phyloP scores from a whole-genome alignment of 2,113 vertebrate genomes.

The Rhynchomys soricoides region DNA sequence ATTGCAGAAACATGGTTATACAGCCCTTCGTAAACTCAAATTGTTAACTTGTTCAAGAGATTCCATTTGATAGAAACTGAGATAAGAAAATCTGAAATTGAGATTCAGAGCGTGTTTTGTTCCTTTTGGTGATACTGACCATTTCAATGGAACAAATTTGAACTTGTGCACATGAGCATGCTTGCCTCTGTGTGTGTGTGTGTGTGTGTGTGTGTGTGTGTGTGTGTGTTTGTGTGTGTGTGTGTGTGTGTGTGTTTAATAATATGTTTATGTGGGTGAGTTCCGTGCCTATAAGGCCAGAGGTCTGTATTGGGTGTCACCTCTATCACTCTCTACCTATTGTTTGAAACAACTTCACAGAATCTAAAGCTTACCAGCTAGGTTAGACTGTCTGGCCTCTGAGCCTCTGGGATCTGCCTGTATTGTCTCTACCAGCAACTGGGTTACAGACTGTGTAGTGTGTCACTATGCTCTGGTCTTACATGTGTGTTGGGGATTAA shows the following conservation, averaged over 20 bases:
- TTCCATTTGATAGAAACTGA: conserved; percentile 26
- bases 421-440: neutral
- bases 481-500: neutral
- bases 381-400: neutral
- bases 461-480: neutral
- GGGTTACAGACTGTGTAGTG: neutral
- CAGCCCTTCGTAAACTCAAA: conserved; percentile 21
- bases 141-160: conserved; percentile 34
- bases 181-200: neutral
- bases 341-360: neutral
- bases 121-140: conserved; percentile 13
- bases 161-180: neutral
- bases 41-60: conserved; percentile 1
- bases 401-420: neutral
- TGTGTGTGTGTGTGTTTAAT: no score
- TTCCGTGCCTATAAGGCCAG: neutral
- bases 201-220: neutral
- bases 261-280: neutral
- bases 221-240: neutral
- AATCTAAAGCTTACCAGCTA: neutral
- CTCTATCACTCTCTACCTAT: neutral
- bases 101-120: neutral
- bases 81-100: conserved; percentile 31
- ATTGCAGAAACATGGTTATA: neutral
- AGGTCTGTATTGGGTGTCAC: neutral